phyloP scores from a whole-genome alignment of 2,113 vertebrate species.

The Barbus barbus region DNA sequence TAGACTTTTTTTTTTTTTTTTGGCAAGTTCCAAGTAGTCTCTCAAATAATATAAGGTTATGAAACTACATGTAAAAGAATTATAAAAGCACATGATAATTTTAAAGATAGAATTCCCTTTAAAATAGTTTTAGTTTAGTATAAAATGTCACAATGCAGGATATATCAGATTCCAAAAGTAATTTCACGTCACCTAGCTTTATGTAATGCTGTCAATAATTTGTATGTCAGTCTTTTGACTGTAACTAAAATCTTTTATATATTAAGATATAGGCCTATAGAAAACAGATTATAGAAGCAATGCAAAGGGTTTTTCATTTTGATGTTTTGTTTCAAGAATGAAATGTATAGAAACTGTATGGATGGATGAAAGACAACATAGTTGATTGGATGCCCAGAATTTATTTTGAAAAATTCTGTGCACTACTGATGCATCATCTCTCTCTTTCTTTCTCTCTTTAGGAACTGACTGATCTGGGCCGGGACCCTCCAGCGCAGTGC shows the following conservation, averaged over 20 bases:
- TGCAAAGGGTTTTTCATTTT: neutral
- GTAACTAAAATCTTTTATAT: no score
- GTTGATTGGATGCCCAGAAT: neutral
- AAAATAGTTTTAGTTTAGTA: neutral
- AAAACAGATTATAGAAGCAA: neutral
- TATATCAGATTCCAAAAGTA: neutral
- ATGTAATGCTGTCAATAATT: neutral
- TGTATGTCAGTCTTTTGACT: no score
- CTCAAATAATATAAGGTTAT: no score
- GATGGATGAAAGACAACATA: neutral
- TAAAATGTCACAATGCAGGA: neutral
- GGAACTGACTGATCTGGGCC: constrained; percentile 95
- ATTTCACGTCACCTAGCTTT: neutral
- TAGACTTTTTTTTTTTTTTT: neutral
- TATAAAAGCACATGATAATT: neutral
- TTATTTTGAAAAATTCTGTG: neutral
- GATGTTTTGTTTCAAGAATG: no score
- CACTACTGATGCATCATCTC: neutral
- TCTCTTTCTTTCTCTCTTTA: constrained; percentile 65
- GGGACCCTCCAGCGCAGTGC: constrained; percentile 97
- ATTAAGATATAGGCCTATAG: no score
- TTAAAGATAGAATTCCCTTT: neutral
- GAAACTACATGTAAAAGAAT: neutral
- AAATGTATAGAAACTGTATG: neutral
- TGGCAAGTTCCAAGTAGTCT: neutral